These are phyloP conservation scores for Nothoprocta perdicaria DNA, from an alignment of 2,113 vertebrate species.

Conservation along the genomic window DNA sequence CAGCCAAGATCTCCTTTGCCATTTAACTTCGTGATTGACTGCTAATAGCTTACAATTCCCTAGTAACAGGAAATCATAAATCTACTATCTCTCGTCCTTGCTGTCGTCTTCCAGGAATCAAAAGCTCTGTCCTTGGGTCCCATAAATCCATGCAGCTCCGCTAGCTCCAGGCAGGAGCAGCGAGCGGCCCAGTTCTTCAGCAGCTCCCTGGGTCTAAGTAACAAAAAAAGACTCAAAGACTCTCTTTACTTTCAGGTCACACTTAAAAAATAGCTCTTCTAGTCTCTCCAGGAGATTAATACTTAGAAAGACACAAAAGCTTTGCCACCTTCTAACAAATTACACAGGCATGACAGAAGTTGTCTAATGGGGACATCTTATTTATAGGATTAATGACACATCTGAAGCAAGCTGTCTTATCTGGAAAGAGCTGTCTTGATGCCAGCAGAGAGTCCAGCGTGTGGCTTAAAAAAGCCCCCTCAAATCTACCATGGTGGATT, in stretches of 20 bases:
- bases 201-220: not conserved
- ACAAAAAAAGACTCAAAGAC: not conserved
- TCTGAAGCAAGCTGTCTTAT: not conserved
- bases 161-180: not conserved
- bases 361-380: not conserved
- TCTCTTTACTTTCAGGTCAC: not conserved
- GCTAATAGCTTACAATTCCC: not conserved
- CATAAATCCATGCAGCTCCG: not conserved
- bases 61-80: not conserved
- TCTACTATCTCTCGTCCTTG: not conserved
- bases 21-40: not conserved
- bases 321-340: not conserved
- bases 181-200: not conserved
- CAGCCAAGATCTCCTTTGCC: not conserved
- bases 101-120: not conserved
- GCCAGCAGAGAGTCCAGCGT: not conserved
- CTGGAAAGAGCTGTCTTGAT: not conserved
- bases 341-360: not conserved
- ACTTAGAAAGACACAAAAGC: not conserved
- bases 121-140: not conserved
- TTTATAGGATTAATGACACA: not conserved
- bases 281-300: not conserved
- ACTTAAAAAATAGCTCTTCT: not conserved
- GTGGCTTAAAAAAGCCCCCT: not conserved
- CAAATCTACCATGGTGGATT: not conserved